Conservation (phyloP, 2,888 invertebrate genomes). For the Deilephila porcellus region DNA sequence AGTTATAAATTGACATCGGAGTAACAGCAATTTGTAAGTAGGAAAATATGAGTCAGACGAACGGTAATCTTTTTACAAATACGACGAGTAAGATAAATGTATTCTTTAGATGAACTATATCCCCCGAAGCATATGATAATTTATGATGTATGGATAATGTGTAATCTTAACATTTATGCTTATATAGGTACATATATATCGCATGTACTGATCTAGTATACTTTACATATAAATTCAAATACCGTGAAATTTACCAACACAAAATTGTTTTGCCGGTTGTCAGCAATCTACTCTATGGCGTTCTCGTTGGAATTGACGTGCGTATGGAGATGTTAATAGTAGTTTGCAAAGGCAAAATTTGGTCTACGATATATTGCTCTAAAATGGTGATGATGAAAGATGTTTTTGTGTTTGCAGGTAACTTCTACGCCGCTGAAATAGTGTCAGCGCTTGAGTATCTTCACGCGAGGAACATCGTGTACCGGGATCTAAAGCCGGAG, state of each 20-base stretch:
- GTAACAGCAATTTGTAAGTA: neutral
- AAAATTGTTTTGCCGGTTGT: too few relatives aligned
- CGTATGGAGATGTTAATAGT: too few relatives aligned
- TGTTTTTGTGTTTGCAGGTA: slow-evolving; percentile 78
- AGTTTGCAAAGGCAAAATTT: too few relatives aligned
- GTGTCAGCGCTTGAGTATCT: slow-evolving; percentile 97
- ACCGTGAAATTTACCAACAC: neutral
- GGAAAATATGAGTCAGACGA: neutral
- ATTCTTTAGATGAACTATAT: neutral
- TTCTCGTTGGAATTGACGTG: too few relatives aligned
- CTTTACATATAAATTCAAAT: neutral
- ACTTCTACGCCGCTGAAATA: slow-evolving; percentile 98
- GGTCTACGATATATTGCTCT: neutral
- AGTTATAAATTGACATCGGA: neutral
- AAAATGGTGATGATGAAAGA: neutral
- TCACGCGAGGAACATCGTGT: slow-evolving; percentile 94
- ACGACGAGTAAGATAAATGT: neutral
- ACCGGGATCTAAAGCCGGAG: slow-evolving; percentile 96
- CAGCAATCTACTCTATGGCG: too few relatives aligned
- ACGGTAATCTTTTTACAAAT: neutral
- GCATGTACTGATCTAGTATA: neutral
- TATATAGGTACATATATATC: neutral
- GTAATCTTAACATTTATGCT: neutral
- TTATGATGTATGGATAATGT: neutral
- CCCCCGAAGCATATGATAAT: neutral